Base-by-base conservation (phyloP, 2,797 vertebrate species). In the Rhinogobio ventralis region DNA sequence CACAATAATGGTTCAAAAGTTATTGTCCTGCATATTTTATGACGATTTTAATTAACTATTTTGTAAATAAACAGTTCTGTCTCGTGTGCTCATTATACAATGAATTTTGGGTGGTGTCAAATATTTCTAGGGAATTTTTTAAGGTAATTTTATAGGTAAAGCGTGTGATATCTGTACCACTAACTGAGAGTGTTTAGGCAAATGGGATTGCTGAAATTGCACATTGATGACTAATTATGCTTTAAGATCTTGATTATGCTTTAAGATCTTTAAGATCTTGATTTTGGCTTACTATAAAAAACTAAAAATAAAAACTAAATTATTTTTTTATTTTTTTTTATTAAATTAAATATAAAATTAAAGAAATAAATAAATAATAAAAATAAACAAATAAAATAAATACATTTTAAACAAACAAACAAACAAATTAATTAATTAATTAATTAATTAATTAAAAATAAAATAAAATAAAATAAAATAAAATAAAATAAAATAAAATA, bases 1-100 rank as follows among this genome's bases (percentile, higher is more conserved):
- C 4, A 49, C 10, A 67, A 55, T 28, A 55, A 69, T 28, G 2
- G 7, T 36, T 49, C 20, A 36, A 20, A 68, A 46, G 46, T 25
- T 55, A 39, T 42, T 80, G 39, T 42, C 23, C 8, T 69, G 23
- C 30, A 51, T 79, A 67, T 68, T 36, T 67, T 10, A 79, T 66
- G 25, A n/a, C 4, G 9, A 15, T 51, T 51, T 49, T 64, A 51
- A 67, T 36, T 2, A 67, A 42, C 14, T 55, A 19, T 17, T 39
- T 69, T 39, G 49, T 28, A 39, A 69, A 67, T 20, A 68, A n/a
- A 79, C n/a, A 15, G 19, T 36, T 68, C 8, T 39, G 23, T 30
- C n/a, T 17, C 20, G 55, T 55, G 8, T 1, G 15, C 20, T 20
- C 1, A 42, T 42, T 14, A 69, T 55, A 69, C 25, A 42, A 60